Evolutionary conservation across 2,888 invertebrate genomes (phyloP), one percentile per base, ranked within the genome.

Genomic region (Pristionchus japonicus): DNA sequence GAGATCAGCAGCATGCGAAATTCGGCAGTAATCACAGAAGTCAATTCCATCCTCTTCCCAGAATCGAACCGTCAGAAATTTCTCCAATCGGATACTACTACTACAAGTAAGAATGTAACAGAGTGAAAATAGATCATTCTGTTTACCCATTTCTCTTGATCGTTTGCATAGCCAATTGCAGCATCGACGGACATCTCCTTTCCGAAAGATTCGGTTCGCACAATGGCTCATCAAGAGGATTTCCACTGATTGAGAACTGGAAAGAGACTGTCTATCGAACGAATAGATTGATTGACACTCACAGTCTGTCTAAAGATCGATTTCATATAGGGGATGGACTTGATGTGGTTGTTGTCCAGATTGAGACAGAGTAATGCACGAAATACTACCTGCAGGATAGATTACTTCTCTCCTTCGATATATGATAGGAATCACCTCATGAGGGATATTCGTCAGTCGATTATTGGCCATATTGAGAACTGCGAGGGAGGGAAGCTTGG

Each of bases 261-360:
- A 82, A 52, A 6, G 82, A 20, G 31, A 1, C 3, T 20, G 13
- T n/a, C 23, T 27, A 31, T 15, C 13, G 31, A 49, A n/a, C 37
- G 1, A 40, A 3, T 2, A 40, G 4, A 40, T 37, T 37, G 27
- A 74, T n/a, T 15, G 74, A n/a, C n/a, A 64, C 57, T 40, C 40
- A 85, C 85, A 0, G 13, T 64, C 34, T 6, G 27, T 64, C 85
- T 23, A 0, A 1, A 15, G 23, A 9, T 37, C 27, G 85, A 85
- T 3, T 11, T 40, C 15, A 85, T 7, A 17, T n/a, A 40, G 11
- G 85, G 85, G 3, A 85, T 23, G 40, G 6, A 85, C 15, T 17
- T 61, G 37, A 85, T 52, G 31, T 61, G 64, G n/a, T 85, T 85
- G 85, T 85, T 61, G 40, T 85, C 85, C 20, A 64, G 27, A 34